Evolutionary conservation across 2,113 vertebrate species (phyloP).

Genomic region (Platichthys stellatus): DNA sequence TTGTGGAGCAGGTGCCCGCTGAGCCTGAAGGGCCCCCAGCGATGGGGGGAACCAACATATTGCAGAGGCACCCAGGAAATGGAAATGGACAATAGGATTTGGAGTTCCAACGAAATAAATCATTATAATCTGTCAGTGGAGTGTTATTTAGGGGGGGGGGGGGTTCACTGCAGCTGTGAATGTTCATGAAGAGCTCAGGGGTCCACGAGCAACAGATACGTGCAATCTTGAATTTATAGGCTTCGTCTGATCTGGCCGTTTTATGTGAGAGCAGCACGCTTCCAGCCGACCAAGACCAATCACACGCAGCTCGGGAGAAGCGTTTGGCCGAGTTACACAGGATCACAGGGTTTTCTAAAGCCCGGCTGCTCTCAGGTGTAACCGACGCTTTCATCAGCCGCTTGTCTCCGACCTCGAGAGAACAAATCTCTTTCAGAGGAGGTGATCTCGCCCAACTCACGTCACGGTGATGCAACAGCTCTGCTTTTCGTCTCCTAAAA

Average conservation of each 20-base stretch:
- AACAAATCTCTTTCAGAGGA: slow-evolving; percentile 16
- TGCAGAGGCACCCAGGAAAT: slow-evolving; percentile 56
- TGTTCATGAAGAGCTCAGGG: not conserved
- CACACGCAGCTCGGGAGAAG: slow-evolving; percentile 23
- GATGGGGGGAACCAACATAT: slow-evolving; percentile 19
- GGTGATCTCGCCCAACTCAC: not conserved
- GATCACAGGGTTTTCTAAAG: slow-evolving; percentile 27
- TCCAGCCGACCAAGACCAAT: slow-evolving; percentile 28
- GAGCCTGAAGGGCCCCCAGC: slow-evolving; percentile 29
- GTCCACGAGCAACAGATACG: slow-evolving; percentile 50
- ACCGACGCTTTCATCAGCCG: slow-evolving; percentile 28
- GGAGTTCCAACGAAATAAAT: slow-evolving; percentile 61
- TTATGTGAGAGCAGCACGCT: slow-evolving; percentile 27
- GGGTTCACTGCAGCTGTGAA: slow-evolving; percentile 53
- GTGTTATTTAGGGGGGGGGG: slow-evolving; percentile 41
- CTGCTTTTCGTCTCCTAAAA: slow-evolving; percentile 6
- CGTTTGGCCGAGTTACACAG: slow-evolving; percentile 47
- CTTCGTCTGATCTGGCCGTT: slow-evolving; percentile 53
- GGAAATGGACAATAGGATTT: slow-evolving; percentile 49
- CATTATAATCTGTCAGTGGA: slow-evolving; percentile 51
- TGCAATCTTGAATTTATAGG: slow-evolving; percentile 43
- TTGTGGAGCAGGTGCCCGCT: slow-evolving; percentile 52
- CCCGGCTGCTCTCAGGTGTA: slow-evolving; percentile 11
- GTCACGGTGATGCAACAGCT: slow-evolving; percentile 24
- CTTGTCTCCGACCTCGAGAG: slow-evolving; percentile 16